Evolutionary conservation across 2,888 invertebrate genomes (phyloP).

Genomic region (Xestobium rufovillosum): DNA sequence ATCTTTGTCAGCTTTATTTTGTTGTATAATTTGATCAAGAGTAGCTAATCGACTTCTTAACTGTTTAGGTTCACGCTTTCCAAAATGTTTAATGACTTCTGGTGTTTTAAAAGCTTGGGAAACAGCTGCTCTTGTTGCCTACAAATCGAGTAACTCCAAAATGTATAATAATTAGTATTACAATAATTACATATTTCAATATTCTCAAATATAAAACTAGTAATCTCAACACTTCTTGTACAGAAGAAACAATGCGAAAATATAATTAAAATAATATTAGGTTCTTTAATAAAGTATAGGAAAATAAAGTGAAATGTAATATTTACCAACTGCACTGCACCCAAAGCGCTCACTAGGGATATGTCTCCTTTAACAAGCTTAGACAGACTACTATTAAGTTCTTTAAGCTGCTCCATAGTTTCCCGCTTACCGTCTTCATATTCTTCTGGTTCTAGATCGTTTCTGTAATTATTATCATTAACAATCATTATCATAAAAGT

Average conservation of each 20-base stretch:
- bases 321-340: conserved; percentile 57
- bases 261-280: too few relatives aligned
- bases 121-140: conserved; percentile 68
- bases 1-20: conserved; percentile 50
- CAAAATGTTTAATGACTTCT: conserved; percentile 65
- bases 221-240: too few relatives aligned
- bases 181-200: conserved; percentile 4
- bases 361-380: conserved; percentile 60
- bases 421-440: conserved; percentile 62
- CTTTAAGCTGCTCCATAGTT: conserved; percentile 62
- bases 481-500: too few relatives aligned
- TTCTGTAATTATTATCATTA: conserved; percentile 44
- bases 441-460: conserved; percentile 55
- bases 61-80: conserved; percentile 59
- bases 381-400: conserved; percentile 56
- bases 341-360: conserved; percentile 57
- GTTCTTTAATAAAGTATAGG: too few relatives aligned
- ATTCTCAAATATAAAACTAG: too few relatives aligned
- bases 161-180: too few relatives aligned
- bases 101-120: conserved; percentile 68
- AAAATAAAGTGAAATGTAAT: too few relatives aligned
- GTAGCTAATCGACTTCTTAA: conserved; percentile 51
- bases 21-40: conserved; percentile 54
- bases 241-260: conserved; percentile 4
- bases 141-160: too few relatives aligned